phyloP scores from a whole-genome alignment of 2,797 vertebrate genomes.

The Euphonia xanthogaster region DNA sequence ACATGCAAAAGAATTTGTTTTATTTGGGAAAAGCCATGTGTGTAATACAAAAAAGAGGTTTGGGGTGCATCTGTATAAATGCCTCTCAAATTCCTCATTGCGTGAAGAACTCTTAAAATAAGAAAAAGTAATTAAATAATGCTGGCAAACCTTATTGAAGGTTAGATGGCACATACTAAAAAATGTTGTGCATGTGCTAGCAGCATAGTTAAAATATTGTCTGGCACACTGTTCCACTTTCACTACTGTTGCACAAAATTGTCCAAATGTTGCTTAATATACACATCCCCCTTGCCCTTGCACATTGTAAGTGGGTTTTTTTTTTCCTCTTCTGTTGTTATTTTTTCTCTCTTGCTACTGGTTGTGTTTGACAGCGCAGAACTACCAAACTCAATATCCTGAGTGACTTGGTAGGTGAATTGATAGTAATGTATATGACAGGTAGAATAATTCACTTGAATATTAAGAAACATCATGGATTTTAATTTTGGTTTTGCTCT shows the following conservation, averaged over 20 bases:
- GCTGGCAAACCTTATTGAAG: not conserved
- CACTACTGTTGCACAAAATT: not conserved
- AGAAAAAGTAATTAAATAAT: not conserved
- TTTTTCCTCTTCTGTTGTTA: not conserved
- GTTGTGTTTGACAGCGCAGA: not conserved
- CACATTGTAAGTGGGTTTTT: not conserved
- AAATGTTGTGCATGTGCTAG: not conserved
- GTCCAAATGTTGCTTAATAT: not conserved
- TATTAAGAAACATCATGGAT: not conserved
- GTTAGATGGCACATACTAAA: not conserved
- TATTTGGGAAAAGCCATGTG: not conserved
- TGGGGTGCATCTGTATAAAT: not conserved
- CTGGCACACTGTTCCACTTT: not conserved
- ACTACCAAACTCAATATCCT: not conserved
- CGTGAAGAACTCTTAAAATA: not conserved
- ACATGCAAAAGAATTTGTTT: not conserved
- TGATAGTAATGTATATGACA: not conserved
- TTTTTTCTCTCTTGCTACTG: not conserved
- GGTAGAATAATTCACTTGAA: not conserved
- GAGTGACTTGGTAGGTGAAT: not conserved
- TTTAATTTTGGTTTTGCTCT: not conserved
- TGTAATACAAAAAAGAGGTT: not conserved
- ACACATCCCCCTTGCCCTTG: rapidly evolving
- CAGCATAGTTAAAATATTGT: not conserved
- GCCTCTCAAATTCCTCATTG: not conserved